phyloP scores from a whole-genome alignment of 1,140 invertebrate species.

The Lethrus apterus region DNA sequence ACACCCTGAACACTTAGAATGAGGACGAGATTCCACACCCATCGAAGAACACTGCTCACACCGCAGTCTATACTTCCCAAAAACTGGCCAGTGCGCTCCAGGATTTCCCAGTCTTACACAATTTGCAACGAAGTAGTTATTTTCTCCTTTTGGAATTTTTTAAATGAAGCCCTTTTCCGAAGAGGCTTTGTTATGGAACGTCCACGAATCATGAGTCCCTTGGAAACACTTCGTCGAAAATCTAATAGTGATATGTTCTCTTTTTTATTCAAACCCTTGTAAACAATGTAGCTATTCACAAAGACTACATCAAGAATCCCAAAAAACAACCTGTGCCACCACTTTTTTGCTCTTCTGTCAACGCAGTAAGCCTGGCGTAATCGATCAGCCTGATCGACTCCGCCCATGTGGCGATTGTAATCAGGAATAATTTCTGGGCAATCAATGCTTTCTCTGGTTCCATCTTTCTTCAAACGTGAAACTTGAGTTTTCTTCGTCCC shows the following conservation, averaged over 20 bases:
- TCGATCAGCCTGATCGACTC: conserved; percentile 38
- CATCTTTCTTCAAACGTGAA: conserved; percentile 15
- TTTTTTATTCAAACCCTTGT: too few species aligned
- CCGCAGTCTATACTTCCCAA: neutral
- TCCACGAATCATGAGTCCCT: too few species aligned
- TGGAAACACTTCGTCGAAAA: too few species aligned
- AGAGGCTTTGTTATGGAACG: neutral
- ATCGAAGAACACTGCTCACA: conserved; percentile 1
- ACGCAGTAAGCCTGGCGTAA: conserved; percentile 35
- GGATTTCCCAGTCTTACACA: neutral
- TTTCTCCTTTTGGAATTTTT: neutral
- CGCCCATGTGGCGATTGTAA: conserved; percentile 37
- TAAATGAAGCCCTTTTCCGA: neutral
- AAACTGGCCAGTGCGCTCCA: neutral
- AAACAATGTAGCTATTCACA: conserved; percentile 3
- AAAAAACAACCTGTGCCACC: conserved; percentile 40
- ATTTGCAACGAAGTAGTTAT: neutral
- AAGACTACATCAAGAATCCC: conserved; percentile 8
- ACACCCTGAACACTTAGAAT: too few species aligned
- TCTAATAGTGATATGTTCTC: too few species aligned
- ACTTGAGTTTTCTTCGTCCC: conserved; percentile 31
- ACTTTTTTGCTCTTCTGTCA: conserved; percentile 38
- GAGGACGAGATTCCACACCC: neutral
- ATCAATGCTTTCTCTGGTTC: conserved; percentile 24
- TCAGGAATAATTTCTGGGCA: conserved; percentile 30